Percentiles rank a stretch among this genome's conserved stretches.
Evolutionary conservation across 2,888 invertebrate genomes (phyloP).

Genomic region (Endomychus coccineus): DNA sequence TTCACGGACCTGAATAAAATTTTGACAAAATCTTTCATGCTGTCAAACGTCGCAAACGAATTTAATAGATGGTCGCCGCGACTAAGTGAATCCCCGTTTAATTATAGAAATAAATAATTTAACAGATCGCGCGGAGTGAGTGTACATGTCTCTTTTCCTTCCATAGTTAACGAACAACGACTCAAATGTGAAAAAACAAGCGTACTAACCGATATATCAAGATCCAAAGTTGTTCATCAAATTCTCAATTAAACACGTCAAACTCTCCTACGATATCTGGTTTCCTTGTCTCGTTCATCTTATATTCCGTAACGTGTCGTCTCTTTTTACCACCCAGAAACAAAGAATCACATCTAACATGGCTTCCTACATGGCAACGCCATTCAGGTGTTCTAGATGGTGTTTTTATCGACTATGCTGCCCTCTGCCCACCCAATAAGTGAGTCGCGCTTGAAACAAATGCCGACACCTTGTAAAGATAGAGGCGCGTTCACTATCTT

Average conservation of each 20-base stretch:
- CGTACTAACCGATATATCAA: slow-evolving; percentile 21
- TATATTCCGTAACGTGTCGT: too few relatives aligned
- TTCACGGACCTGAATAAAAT: too few relatives aligned
- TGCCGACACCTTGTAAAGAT: slow-evolving; percentile 38
- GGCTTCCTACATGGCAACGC: slow-evolving; percentile 43
- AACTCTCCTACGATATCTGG: slow-evolving; percentile 25
- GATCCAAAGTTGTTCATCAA: slow-evolving; percentile 33
- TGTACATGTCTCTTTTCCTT: too few relatives aligned
- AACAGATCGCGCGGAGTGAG: too few relatives aligned
- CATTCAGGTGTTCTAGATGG: slow-evolving; percentile 42
- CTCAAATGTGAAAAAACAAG: too few relatives aligned
- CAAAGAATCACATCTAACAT: slow-evolving; percentile 40
- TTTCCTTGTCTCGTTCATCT: too few relatives aligned
- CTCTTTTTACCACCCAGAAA: slow-evolving; percentile 43
- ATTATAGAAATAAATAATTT: too few relatives aligned
- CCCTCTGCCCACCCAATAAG: slow-evolving; percentile 43
- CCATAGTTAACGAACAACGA: too few relatives aligned
- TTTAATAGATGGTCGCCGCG: too few relatives aligned
- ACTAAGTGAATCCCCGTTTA: too few relatives aligned
- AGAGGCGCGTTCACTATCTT: slow-evolving; percentile 23
- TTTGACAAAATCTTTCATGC: too few relatives aligned
- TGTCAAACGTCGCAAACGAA: too few relatives aligned
- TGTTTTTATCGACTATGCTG: slow-evolving; percentile 37
- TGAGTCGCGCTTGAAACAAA: slow-evolving; percentile 38
- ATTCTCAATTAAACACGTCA: slow-evolving; percentile 36